phyloP scores from a whole-genome alignment of 2,113 vertebrate genomes.

The Zosterops pallidus region DNA sequence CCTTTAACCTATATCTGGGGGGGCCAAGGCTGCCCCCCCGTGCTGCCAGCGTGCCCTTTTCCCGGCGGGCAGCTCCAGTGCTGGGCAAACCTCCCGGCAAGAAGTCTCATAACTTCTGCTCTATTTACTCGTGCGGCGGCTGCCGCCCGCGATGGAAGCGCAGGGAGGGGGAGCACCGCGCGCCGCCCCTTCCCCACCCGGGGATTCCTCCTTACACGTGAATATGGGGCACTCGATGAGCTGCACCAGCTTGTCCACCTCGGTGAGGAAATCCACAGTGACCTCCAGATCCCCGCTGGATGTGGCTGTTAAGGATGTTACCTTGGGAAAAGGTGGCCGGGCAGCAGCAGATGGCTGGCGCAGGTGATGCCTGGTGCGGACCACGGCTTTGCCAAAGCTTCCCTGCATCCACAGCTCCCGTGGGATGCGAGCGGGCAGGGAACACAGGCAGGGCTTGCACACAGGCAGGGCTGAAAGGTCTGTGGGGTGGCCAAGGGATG shows the following conservation, averaged over 20 bases:
- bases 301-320: conserved; percentile 64
- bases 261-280: conserved; percentile 95
- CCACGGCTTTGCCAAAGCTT: neutral
- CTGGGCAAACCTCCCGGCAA: conserved; percentile 73
- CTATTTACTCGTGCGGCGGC: conserved; percentile 75
- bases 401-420: neutral
- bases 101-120: conserved; percentile 85
- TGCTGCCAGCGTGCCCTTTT: neutral
- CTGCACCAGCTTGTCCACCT: conserved; percentile 98
- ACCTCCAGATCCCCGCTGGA: conserved; percentile 92
- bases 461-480: neutral
- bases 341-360: neutral
- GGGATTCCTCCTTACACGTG: conserved; percentile 79
- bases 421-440: neutral
- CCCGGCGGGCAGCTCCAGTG: neutral
- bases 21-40: neutral
- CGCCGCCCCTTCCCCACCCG: neutral
- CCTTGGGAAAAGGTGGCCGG: neutral
- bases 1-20: conserved; percentile 44
- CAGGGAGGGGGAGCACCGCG: neutral
- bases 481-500: neutral
- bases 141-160: neutral
- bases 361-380: rapidly evolving
- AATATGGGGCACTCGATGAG: conserved; percentile 98
- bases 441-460: neutral